Base-by-base conservation (phyloP, 2,888 invertebrate genomes). In the Iphiclides podalirius region DNA sequence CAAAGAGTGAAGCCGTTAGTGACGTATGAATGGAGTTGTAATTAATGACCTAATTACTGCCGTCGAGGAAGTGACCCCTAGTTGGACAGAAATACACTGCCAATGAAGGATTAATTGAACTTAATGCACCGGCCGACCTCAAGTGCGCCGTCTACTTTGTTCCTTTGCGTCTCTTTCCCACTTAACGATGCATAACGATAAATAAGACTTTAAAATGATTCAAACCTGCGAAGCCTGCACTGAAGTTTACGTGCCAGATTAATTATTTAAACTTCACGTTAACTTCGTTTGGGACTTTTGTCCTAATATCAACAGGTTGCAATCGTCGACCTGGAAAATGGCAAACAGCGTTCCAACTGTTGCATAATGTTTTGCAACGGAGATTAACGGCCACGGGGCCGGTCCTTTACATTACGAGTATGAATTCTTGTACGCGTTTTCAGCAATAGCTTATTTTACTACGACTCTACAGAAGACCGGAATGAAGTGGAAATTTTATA, bases 91-190 rank as follows among this genome's bases (percentile, higher is more conserved):
- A 39, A 46, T 39, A 39, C 38, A 12, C 39, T 15, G 34, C 38
- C 39, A 46, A 46, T 46, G 33, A 33, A 34, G 23, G 38, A n/a
- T 3, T 23, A 38, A 39, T 46, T 46, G 38, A 38, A 17, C 42
- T 42, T 33, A 42, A 33, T 42, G 33, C 16, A 40, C 11, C 33
- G 42, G 17, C 16, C 31, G 16, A n/a, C 15, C 41, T 17, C 20
- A 20, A 20, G 28, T 9, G n/a, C n/a, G 8, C n/a, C n/a, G 28
- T 28, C 28, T 9, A 9, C 8, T 28, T 28, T 28, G n/a, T 28
- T 2, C 8, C 7, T 2, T 28, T 9, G 28, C 2, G 2, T 6
- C 6, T 28, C n/a, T 28, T 9, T 28, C 28, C 6, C n/a, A 28
- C 2, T 9, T 28, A 9, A 41, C 23, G 14, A n/a, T 26, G 26